A percentile compares a stretch with the other conserved stretches of the same genome.
Evolutionary conservation across 1,140 invertebrate genomes (phyloP).

Genomic region (Zaprionus capensis): DNA sequence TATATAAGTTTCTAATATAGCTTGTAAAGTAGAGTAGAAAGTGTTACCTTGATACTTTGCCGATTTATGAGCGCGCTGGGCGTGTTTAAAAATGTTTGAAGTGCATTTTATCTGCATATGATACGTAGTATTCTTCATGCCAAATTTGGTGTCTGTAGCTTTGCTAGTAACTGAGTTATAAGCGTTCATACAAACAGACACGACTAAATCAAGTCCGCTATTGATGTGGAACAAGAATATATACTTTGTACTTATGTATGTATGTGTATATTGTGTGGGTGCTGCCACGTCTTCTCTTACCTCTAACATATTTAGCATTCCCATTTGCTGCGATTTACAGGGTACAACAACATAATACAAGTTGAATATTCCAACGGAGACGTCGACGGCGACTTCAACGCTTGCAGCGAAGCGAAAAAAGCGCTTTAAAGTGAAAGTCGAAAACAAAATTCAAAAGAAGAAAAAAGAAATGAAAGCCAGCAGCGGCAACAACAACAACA

Average conservation of each 20-base stretch:
- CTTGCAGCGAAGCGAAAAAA: slow-evolving; percentile 42
- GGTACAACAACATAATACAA: slow-evolving; percentile 39
- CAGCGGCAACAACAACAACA: slow-evolving; percentile 27
- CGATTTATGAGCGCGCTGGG: no score
- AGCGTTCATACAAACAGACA: not conserved
- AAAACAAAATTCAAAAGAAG: slow-evolving; percentile 45
- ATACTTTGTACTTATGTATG: no score
- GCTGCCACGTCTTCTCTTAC: no score
- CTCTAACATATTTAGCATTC: not conserved
- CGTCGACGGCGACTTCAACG: slow-evolving; percentile 22
- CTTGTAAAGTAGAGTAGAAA: no score
- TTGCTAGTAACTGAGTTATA: not conserved
- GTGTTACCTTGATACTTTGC: no score
- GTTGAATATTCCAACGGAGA: slow-evolving; percentile 36
- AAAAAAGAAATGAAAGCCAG: slow-evolving; percentile 49
- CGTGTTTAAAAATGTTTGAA: no score
- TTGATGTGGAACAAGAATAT: no score
- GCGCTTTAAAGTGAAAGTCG: slow-evolving; percentile 68
- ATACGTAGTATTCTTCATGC: not conserved
- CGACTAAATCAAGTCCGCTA: no score
- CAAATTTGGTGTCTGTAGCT: not conserved
- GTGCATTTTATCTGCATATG: not conserved
- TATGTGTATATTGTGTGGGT: no score
- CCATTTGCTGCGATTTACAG: not conserved
- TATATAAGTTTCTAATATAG: no score